A percentile compares a stretch with the other conserved stretches of the same genome.
phyloP scores from a whole-genome alignment of 2,113 vertebrate genomes.

The Sinocyclocheilus maitianheensis region DNA sequence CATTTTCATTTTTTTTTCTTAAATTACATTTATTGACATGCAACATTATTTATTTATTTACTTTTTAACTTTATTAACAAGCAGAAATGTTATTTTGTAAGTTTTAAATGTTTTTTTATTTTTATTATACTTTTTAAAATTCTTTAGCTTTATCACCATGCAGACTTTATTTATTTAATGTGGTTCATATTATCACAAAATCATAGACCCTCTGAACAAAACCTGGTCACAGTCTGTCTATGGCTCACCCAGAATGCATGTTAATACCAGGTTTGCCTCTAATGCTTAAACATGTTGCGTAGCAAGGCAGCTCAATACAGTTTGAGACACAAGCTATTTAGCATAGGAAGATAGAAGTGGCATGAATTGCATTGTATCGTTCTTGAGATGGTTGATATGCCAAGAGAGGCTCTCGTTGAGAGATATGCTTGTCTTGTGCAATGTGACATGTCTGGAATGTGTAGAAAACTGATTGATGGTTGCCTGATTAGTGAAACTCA shows the following conservation, averaged over 20 bases:
- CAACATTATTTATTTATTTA: no score
- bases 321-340: neutral
- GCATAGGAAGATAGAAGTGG: conserved; percentile 14
- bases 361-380: conserved; percentile 32
- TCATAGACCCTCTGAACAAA: neutral
- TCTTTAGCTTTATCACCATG: neutral
- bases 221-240: neutral
- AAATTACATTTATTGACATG: neutral
- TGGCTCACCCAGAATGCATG: neutral
- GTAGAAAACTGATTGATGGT: conserved; percentile 25
- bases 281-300: neutral
- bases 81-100: neutral
- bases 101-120: neutral
- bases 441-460: conserved; percentile 30
- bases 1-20: neutral
- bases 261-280: neutral
- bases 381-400: conserved; percentile 25
- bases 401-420: conserved; percentile 40
- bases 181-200: neutral
- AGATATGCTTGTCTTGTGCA: conserved; percentile 53
- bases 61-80: no score
- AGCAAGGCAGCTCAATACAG: neutral
- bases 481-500: conserved; percentile 9
- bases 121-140: neutral
- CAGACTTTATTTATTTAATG: neutral